Percentiles rank a stretch among this genome's conserved stretches.
Conservation (phyloP, 2,113 vertebrate genomes). For the Erinaceus europaeus region DNA sequence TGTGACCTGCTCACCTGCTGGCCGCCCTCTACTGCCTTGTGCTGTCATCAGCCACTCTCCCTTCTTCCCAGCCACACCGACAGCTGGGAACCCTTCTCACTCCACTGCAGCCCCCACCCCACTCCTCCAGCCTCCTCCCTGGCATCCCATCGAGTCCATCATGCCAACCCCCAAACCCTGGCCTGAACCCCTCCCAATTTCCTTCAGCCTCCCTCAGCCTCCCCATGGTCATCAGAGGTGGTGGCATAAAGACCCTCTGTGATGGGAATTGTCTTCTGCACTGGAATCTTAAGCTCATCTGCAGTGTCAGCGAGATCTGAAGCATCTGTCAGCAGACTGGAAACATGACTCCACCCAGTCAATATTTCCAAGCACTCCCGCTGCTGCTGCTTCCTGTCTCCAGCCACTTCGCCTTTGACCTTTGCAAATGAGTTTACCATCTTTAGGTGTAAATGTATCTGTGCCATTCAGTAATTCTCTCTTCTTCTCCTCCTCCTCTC, state of each 20-base stretch:
- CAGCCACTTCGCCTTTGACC: background rate
- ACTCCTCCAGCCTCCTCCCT: background rate
- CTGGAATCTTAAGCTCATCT: background rate
- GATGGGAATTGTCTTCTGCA: background rate
- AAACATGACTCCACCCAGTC: background rate
- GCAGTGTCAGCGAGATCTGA: background rate
- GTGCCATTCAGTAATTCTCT: background rate
- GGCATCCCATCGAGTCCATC: background rate
- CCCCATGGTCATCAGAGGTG: background rate
- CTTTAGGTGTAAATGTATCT: background rate
- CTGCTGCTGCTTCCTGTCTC: background rate
- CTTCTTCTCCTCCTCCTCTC: background rate
- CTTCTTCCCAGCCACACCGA: background rate
- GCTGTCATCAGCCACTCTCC: background rate
- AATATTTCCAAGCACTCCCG: constrained; percentile 13
- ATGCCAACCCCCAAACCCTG: background rate
- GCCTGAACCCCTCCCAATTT: background rate
- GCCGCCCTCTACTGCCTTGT: background rate
- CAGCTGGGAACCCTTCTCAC: background rate
- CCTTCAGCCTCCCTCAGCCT: background rate
- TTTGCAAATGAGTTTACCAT: constrained; percentile 16
- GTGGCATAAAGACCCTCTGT: background rate
- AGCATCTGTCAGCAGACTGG: constrained; percentile 1
- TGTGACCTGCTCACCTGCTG: background rate
- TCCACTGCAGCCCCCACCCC: too few species aligned